Conservation (phyloP, 2,888 invertebrate species). For the Chorisops tibialis region DNA sequence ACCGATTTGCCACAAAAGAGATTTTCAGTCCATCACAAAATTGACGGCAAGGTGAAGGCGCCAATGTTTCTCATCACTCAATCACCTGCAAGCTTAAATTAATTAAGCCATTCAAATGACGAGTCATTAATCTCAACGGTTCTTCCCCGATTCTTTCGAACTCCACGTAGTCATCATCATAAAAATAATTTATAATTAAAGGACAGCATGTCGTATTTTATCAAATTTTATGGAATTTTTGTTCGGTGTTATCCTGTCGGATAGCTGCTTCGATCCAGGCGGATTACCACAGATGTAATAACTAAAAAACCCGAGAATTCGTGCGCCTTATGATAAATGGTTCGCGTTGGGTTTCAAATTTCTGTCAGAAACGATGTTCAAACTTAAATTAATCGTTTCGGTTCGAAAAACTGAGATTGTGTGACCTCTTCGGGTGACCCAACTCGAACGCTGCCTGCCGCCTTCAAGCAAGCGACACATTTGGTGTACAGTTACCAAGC, state of each 20-base stretch:
- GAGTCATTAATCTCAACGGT: no score
- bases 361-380: slow-evolving; percentile 32
- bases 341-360: slow-evolving; percentile 30
- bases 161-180: no score
- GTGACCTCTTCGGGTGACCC: slow-evolving; percentile 19
- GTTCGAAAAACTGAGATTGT: slow-evolving; percentile 21
- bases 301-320: background rate
- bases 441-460: background rate
- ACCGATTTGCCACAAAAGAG: no score
- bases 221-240: background rate
- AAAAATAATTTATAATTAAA: no score
- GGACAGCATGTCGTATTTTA: no score
- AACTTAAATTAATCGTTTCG: slow-evolving; percentile 33
- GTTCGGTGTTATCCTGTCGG: background rate
- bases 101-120: no score
- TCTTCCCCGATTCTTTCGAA: no score
- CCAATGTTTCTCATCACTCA: no score
- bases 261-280: background rate
- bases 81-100: no score
- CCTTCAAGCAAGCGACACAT: slow-evolving; percentile 11
- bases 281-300: background rate
- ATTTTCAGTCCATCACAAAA: no score
- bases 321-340: slow-evolving; percentile 28
- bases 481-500: slow-evolving; percentile 15
- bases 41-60: slow-evolving; percentile 3